Evolutionary conservation across 2,888 invertebrate species (phyloP).

Genomic region (Bombylius discolor): DNA sequence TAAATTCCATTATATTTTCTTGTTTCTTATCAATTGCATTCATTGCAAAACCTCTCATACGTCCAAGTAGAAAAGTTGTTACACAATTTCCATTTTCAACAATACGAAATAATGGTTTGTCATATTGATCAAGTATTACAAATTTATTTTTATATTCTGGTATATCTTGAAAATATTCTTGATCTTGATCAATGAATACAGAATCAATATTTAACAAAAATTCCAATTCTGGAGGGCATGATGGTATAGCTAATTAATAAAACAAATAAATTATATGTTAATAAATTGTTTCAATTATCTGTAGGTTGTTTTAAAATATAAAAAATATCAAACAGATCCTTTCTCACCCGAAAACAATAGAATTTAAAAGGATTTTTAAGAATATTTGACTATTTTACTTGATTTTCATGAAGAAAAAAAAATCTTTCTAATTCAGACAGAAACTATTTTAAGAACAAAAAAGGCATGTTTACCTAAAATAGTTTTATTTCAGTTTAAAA

Average conservation of each 20-base stretch:
- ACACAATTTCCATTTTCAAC: not conserved
- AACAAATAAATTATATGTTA: too few species aligned
- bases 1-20: not conserved
- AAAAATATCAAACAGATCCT: too few species aligned
- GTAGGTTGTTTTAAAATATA: too few species aligned
- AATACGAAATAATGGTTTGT: not conserved
- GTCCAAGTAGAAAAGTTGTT: not conserved
- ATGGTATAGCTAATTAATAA: not conserved
- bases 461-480: too few species aligned
- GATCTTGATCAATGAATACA: not conserved
- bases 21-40: not conserved
- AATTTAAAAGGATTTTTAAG: too few species aligned
- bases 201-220: not conserved
- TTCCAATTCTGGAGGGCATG: not conserved
- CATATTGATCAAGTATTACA: not conserved
- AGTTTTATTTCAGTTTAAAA: too few species aligned
- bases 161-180: not conserved
- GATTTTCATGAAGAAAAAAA: too few species aligned
- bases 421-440: too few species aligned
- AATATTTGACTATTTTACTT: too few species aligned
- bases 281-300: too few species aligned
- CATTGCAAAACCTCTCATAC: not conserved
- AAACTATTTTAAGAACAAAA: too few species aligned
- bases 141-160: not conserved
- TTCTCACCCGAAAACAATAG: too few species aligned